phyloP scores from a whole-genome alignment of 2,113 vertebrate species.

The Eurypyga helias region DNA sequence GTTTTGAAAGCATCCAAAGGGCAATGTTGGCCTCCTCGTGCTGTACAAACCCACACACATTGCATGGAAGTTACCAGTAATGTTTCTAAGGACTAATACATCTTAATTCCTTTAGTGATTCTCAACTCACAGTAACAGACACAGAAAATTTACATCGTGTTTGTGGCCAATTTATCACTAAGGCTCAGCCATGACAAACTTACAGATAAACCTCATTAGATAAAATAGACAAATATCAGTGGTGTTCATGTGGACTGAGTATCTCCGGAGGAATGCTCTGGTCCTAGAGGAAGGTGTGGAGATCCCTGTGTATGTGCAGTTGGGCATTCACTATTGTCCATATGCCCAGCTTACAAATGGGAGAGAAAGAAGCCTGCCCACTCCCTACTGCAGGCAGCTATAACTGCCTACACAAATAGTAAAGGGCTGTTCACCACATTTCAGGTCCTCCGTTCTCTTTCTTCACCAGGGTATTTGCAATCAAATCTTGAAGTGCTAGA shows the following conservation, averaged over 20 bases:
- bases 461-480: background rate
- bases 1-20: background rate
- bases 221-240: background rate
- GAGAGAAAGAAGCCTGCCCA: background rate
- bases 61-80: background rate
- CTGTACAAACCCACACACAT: background rate
- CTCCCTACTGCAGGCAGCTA: too few species aligned
- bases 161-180: background rate
- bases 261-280: background rate
- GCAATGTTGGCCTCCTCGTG: fast-evolving
- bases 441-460: background rate
- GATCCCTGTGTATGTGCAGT: background rate
- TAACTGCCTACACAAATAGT: background rate
- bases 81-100: background rate
- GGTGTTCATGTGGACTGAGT: background rate
- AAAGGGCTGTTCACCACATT: background rate
- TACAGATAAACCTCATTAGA: background rate
- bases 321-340: background rate
- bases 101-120: background rate
- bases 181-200: background rate
- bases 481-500: background rate
- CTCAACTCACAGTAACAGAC: background rate
- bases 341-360: background rate
- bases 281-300: background rate
- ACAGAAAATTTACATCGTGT: background rate